Evolutionary conservation across 2,113 vertebrate species (phyloP).

Genomic region (Panthera tigris): DNA sequence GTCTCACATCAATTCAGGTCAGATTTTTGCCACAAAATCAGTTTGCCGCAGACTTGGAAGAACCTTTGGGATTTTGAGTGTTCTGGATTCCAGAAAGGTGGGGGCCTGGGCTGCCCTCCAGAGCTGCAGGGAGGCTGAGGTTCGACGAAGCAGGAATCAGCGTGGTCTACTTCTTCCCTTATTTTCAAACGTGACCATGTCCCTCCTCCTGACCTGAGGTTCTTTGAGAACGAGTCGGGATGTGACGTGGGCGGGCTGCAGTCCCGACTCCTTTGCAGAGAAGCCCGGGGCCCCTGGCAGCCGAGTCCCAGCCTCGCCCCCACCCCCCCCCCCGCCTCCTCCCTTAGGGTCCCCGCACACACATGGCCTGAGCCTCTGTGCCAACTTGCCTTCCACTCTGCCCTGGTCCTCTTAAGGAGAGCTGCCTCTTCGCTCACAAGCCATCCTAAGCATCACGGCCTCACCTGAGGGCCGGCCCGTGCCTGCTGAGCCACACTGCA

Average conservation of each 20-base stretch:
- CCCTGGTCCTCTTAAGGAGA: neutral
- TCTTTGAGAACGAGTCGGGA: neutral
- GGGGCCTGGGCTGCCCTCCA: neutral
- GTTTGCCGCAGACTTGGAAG: conserved; percentile 34
- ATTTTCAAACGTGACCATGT: neutral
- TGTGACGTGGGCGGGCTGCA: neutral
- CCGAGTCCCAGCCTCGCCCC: neutral
- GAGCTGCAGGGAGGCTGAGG: neutral
- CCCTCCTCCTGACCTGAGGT: neutral
- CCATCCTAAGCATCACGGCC: neutral
- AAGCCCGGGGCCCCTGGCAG: neutral
- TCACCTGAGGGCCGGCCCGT: neutral
- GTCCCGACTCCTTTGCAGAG: neutral
- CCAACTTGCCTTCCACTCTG: neutral
- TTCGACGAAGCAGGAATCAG: neutral
- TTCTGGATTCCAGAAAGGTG: conserved; percentile 10
- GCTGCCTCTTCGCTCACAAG: neutral
- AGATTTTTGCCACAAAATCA: conserved; percentile 64
- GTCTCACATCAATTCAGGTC: conserved; percentile 68
- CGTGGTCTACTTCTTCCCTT: neutral
- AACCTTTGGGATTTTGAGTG: neutral
- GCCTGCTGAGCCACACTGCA: neutral
- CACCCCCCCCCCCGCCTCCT: neutral
- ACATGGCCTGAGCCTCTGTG: fast-evolving
- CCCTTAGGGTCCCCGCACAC: neutral